Evolutionary conservation across 2,888 invertebrate species (phyloP).

Genomic region (Diarsia brunnea): DNA sequence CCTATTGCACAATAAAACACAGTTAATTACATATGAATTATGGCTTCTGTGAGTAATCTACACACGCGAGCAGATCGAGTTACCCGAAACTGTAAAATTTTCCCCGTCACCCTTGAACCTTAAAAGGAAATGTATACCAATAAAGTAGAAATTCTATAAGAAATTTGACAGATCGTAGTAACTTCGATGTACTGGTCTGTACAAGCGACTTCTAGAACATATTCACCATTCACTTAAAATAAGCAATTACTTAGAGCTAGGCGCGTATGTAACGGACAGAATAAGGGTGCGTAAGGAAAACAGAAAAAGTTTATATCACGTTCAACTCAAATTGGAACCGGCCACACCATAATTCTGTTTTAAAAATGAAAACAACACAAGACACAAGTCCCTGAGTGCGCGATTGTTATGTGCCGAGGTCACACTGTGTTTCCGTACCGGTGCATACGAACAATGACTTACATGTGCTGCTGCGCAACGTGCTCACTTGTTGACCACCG

Average conservation of each 20-base stretch:
- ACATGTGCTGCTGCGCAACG: conserved; percentile 71
- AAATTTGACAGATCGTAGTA: too few relatives aligned
- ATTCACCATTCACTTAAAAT: conserved; percentile 47
- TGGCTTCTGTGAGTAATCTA: conserved; percentile 31
- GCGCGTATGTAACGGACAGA: not conserved
- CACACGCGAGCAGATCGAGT: too few relatives aligned
- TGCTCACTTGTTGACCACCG: conserved; percentile 70
- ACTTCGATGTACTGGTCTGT: too few relatives aligned
- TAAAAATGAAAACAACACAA: conserved; percentile 50
- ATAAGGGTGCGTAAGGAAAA: conserved; percentile 4
- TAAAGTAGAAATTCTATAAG: too few relatives aligned
- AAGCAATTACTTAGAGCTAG: conserved; percentile 13
- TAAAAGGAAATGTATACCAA: too few relatives aligned
- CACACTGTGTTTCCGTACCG: conserved; percentile 62
- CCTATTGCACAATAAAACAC: conserved; percentile 41
- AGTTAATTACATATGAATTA: conserved; percentile 40
- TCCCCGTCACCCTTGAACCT: too few relatives aligned
- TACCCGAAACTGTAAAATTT: too few relatives aligned
- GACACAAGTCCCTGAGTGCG: conserved; percentile 50
- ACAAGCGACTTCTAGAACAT: conserved; percentile 43
- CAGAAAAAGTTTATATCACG: not conserved
- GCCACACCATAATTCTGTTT: conserved; percentile 22
- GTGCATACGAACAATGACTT: conserved; percentile 70
- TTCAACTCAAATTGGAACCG: conserved; percentile 4
- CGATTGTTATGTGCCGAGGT: conserved; percentile 53